Percentiles rank a stretch among this genome's conserved stretches.
phyloP scores from a whole-genome alignment of 1,140 invertebrate species.

The Fopius arisanus region DNA sequence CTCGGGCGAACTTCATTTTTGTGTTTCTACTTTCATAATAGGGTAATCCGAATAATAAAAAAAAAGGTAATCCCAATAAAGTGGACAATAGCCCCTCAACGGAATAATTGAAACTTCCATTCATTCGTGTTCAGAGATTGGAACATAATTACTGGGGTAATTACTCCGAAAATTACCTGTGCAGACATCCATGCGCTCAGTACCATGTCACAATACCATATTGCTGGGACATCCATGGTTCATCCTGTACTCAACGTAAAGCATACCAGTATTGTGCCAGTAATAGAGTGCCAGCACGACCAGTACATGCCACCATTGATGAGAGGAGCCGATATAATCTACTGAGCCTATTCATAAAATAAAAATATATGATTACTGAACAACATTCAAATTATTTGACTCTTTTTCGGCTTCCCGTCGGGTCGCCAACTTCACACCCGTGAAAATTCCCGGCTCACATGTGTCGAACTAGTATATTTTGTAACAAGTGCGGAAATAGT shows the following conservation, averaged over 20 bases:
- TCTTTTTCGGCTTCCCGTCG: no score
- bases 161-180: conserved; percentile 43
- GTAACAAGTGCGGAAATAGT: no score
- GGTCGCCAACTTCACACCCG: no score
- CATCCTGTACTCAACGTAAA: conserved; percentile 85
- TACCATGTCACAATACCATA: conserved; percentile 63
- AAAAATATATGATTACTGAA: conserved; percentile 11
- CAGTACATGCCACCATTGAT: conserved; percentile 95
- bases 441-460: no score
- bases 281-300: conserved; percentile 90
- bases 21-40: no score
- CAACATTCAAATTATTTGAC: conserved; percentile 21
- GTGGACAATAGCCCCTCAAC: no score
- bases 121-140: no score
- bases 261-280: conserved; percentile 92
- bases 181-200: conserved; percentile 33
- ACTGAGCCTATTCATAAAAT: conserved; percentile 73
- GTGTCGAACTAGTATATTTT: no score
- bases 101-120: no score
- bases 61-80: no score
- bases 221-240: conserved; percentile 79
- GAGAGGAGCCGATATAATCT: conserved; percentile 92
- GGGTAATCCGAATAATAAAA: no score
- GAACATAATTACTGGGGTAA: conserved; percentile 36
- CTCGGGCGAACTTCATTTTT: no score